Conservation (phyloP, 2,797 vertebrate genomes). For the Perdix hodgsoniae region DNA sequence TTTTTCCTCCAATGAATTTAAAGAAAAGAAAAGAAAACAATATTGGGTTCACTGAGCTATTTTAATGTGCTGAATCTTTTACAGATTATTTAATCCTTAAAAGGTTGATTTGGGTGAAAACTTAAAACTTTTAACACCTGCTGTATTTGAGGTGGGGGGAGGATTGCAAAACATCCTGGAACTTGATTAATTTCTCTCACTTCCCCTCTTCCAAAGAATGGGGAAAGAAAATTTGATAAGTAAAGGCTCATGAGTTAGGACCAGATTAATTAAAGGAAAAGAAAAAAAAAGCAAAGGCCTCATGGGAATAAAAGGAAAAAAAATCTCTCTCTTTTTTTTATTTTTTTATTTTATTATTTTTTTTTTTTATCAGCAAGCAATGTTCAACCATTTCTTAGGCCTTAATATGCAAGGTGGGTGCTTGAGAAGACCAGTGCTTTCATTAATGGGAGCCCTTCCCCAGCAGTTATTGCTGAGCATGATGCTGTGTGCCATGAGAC, state of each 20-base stretch:
- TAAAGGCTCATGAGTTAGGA: not conserved
- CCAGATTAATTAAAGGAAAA: not conserved
- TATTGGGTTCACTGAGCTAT: not conserved
- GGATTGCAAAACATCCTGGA: not conserved
- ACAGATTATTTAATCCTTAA: not conserved
- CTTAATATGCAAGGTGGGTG: not conserved
- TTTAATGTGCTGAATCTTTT: not conserved
- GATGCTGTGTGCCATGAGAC: not conserved
- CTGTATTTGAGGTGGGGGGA: rapidly evolving
- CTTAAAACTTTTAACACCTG: not conserved
- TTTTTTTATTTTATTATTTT: no score
- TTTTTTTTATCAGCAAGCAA: not conserved
- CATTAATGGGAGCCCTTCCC: not conserved
- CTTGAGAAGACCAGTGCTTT: not conserved
- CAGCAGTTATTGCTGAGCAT: not conserved
- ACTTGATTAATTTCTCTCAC: not conserved
- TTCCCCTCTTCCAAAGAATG: not conserved
- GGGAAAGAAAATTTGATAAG: not conserved
- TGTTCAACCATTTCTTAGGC: not conserved
- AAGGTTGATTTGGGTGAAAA: not conserved
- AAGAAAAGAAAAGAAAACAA: not conserved
- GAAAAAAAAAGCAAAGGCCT: not conserved
- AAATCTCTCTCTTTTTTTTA: no score
- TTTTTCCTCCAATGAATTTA: not conserved
- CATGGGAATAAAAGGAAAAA: not conserved